Percentiles rank a stretch among this genome's conserved stretches.
Conservation (phyloP, 2,888 invertebrate genomes). For the Erebia epiphron region DNA sequence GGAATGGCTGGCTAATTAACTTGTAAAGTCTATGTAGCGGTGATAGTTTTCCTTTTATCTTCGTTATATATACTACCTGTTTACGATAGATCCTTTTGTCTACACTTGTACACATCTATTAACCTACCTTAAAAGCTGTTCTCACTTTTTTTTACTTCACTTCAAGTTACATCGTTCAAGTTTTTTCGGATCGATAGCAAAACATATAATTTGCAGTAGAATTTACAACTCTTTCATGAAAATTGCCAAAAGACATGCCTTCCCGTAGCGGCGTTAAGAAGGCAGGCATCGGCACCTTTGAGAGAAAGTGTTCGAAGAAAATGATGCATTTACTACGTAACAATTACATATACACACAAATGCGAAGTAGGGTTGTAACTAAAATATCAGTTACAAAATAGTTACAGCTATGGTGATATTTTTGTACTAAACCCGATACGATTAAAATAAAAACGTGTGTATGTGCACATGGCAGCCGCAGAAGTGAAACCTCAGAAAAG, state of each 20-base stretch:
- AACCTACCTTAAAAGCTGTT: too few species aligned
- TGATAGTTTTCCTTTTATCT: too few species aligned
- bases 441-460: too few species aligned
- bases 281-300: slow-evolving; percentile 16
- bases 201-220: not conserved
- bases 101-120: too few species aligned
- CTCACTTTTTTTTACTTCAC: not conserved
- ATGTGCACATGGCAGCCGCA: too few species aligned
- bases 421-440: too few species aligned
- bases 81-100: too few species aligned
- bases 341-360: slow-evolving; percentile 22
- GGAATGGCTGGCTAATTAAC: too few species aligned
- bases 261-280: not conserved
- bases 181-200: not conserved
- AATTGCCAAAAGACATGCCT: slow-evolving; percentile 4
- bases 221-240: slow-evolving; percentile 2
- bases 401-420: too few species aligned
- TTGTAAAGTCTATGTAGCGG: too few species aligned
- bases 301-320: slow-evolving; percentile 22
- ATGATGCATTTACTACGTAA: slow-evolving; percentile 21
- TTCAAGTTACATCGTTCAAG: not conserved
- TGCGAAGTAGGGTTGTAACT: slow-evolving; percentile 4
- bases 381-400: not conserved
- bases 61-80: too few species aligned
- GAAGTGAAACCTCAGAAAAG: too few species aligned